Evolutionary conservation across 1,140 invertebrate species (phyloP), one percentile per base, ranked within the genome.

Genomic region (Ruditapes philippinarum): DNA sequence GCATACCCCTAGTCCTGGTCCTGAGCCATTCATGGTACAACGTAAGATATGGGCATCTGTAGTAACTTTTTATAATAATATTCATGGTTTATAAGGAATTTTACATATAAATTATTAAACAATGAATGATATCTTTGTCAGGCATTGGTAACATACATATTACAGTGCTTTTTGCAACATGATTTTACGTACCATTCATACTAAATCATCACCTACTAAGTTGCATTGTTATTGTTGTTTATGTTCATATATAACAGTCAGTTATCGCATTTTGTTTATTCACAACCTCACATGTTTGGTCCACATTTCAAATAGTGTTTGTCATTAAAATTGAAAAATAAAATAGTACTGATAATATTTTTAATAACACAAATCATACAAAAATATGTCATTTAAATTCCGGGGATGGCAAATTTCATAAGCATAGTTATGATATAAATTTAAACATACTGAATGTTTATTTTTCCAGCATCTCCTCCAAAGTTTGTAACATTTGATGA

Each of bases 401-500:
- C 17, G n/a, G 19, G n/a, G 51, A 22, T 57, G 17, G 45, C 45
- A n/a, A 49, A 11, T 49, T 7, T 49, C 45, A 49, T 49, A 49
- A 11, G 7, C 45, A 19, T n/a, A n/a, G n/a, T n/a, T n/a, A 49
- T 19, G 7, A 49, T 57, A 57, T 57, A 3, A 19, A 11, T 57
- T 11, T 57, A 22, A 22, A 11, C 4, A 57, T 19, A 5, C n/a
- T 7, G n/a, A 11, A 22, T 57, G 17, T 4, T 57, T 5, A 22
- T 68, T 36, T 40, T 91, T 92, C 33, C 90, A 96, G 96, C 96
- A 7, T 96, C 96, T 31, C 98, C 98, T 5, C 98, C 98, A 65
- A 98, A 98, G 95, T 98, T 98, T 95, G 97, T 99, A 7, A 98
- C 98, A 19, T 96, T 99, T 38, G 98, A 99, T 91, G 98, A 99